Evolutionary conservation across 2,113 vertebrate genomes (phyloP), one percentile per base, ranked within the genome.

Genomic region (Galemys pyrenaicus): DNA sequence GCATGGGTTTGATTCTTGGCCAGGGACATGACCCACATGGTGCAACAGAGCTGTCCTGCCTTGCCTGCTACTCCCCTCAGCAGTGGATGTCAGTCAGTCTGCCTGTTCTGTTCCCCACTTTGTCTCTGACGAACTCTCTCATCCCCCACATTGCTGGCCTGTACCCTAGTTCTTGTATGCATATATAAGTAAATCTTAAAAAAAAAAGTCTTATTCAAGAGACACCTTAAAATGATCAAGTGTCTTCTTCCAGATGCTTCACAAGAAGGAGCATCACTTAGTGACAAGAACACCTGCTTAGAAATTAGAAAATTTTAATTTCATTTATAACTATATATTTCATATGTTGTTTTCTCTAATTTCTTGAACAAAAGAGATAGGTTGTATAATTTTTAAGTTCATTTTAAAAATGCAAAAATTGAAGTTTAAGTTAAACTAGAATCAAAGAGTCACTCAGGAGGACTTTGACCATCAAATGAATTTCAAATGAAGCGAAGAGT

Each of bases 361-460:
- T 3, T 56, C 51, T 85, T 88, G 30, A 35, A 73, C 22, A n/a
- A 68, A 46, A 60, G 35, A 86, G 6, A 77, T 54, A 4, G 5
- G 3, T 32, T 77, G 4, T 37, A 81, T 35, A 54, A 71, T 56
- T 12, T 60, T 87, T 19, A 65, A 54, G 24, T 73, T 83, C 20
- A 68, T 49, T 78, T 86, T 86, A 71, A 85, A 75, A 75, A 46
- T 92, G 22, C 51, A 78, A 93, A 89, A 56, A 74, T 68, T 87
- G 56, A 94, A 70, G 6, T 74, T 70, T 41, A 68, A 24, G 3
- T 26, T 26, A 91, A 11, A 62, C 4, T 67, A 54, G 15, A 88
- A 75, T 73, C 64, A 65, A 54, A 70, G 81, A 81, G 26, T n/a
- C 17, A 68, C 51, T 89, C 5, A 54, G 30, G 39, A 80, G 20